Evolutionary conservation across 2,797 vertebrate genomes (phyloP).

Genomic region (Chelmon rostratus): DNA sequence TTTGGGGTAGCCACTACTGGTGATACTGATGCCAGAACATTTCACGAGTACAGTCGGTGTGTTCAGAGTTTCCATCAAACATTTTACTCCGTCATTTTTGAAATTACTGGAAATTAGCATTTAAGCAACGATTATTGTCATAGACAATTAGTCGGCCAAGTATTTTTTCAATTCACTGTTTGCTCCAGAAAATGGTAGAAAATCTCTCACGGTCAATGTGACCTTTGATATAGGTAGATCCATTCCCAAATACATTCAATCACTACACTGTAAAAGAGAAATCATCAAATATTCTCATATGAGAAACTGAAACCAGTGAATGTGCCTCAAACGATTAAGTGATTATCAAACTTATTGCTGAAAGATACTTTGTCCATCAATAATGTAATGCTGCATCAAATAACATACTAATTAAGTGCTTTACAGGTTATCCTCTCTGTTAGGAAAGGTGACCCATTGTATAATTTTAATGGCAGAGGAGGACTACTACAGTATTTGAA

Average conservation of each 20-base stretch:
- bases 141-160: background rate
- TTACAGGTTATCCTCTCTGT: background rate
- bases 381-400: background rate
- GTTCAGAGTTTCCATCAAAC: background rate
- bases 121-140: background rate
- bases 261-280: background rate
- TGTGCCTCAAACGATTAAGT: background rate
- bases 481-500: background rate
- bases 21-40: background rate
- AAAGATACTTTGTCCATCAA: background rate
- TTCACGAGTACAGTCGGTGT: background rate
- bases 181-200: background rate
- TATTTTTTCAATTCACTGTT: background rate
- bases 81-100: background rate
- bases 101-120: background rate
- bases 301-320: background rate
- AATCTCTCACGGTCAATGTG: background rate
- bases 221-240: background rate
- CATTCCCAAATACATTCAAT: conserved; percentile 1
- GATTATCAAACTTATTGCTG: background rate
- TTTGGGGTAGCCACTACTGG: background rate
- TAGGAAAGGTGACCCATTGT: background rate
- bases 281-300: background rate
- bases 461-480: background rate
- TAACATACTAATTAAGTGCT: background rate